Conservation (phyloP, 2,797 vertebrate genomes). For the Coranthus polyacanthus region DNA sequence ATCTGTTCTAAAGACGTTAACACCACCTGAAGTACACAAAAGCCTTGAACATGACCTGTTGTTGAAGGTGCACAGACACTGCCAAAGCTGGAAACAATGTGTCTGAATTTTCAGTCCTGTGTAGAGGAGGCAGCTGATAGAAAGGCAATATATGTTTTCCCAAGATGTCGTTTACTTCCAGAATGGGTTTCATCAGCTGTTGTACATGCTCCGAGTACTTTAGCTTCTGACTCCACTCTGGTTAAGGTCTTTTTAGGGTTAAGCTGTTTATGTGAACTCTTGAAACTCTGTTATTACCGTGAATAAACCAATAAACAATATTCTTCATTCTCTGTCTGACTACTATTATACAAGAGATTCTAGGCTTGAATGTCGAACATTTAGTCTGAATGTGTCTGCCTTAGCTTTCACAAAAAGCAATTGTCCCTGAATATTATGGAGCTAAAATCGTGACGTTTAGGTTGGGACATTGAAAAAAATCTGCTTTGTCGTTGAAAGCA, state of each 20-base stretch:
- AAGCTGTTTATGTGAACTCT: conserved; percentile 40
- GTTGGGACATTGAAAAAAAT: too few species aligned
- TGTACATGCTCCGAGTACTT: conserved; percentile 22
- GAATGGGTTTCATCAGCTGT: conserved; percentile 16
- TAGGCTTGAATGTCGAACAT: neutral
- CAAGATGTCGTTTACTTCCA: conserved; percentile 27
- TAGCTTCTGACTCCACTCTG: conserved; percentile 14
- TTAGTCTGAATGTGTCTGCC: neutral
- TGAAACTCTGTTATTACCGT: conserved; percentile 17
- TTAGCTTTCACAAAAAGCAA: neutral
- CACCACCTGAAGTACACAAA: conserved; percentile 24
- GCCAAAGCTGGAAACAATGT: conserved; percentile 37
- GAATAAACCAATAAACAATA: conserved; percentile 33
- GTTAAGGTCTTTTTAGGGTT: conserved; percentile 18
- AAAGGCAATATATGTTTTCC: conserved; percentile 15
- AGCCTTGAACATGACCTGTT: conserved; percentile 47
- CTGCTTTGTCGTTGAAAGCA: too few species aligned
- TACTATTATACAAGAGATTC: neutral
- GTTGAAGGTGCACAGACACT: conserved; percentile 17
- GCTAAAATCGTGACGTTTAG: too few species aligned
- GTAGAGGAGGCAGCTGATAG: conserved; percentile 22
- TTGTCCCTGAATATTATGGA: too few species aligned
- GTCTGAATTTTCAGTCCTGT: conserved; percentile 11
- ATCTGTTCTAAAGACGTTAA: conserved; percentile 26
- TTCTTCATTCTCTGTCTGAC: neutral